These are phyloP conservation scores for Lepilemur septentrionalis DNA, from an alignment of 2,797 vertebrate species.

Conservation along the genomic window DNA sequence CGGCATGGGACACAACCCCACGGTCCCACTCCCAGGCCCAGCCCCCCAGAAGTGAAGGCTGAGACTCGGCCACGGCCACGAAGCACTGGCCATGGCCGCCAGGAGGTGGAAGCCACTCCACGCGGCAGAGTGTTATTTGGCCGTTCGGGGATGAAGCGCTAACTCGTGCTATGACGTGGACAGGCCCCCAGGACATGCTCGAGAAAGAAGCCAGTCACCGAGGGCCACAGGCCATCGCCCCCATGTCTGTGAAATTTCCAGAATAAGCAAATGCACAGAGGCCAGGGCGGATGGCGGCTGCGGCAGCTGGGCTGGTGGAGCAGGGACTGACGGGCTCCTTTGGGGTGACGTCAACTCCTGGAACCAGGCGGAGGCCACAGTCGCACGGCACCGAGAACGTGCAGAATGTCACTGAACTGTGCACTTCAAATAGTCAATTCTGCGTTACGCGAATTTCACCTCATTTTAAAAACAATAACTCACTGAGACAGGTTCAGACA, in stretches of 20 bases:
- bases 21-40: fast-evolving
- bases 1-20: fast-evolving
- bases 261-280: fast-evolving
- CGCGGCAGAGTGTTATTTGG: too few relatives aligned
- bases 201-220: fast-evolving
- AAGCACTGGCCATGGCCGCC: fast-evolving
- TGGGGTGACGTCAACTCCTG: fast-evolving
- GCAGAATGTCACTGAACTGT: fast-evolving
- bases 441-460: neutral
- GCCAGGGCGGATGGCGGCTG: fast-evolving
- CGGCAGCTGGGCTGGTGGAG: fast-evolving
- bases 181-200: fast-evolving
- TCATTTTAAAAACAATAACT: fast-evolving
- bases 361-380: fast-evolving
- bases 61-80: too few relatives aligned
- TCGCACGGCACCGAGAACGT: fast-evolving
- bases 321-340: fast-evolving
- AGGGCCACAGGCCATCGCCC: fast-evolving
- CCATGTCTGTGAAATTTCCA: fast-evolving
- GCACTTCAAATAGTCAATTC: neutral
- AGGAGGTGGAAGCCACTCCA: fast-evolving
- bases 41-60: fast-evolving
- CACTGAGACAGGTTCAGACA: fast-evolving
- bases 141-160: fast-evolving
- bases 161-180: fast-evolving